Percentiles rank a stretch among this genome's conserved stretches.
Evolutionary conservation across 2,797 vertebrate species (phyloP).

Genomic region (Cichlasoma orientale): DNA sequence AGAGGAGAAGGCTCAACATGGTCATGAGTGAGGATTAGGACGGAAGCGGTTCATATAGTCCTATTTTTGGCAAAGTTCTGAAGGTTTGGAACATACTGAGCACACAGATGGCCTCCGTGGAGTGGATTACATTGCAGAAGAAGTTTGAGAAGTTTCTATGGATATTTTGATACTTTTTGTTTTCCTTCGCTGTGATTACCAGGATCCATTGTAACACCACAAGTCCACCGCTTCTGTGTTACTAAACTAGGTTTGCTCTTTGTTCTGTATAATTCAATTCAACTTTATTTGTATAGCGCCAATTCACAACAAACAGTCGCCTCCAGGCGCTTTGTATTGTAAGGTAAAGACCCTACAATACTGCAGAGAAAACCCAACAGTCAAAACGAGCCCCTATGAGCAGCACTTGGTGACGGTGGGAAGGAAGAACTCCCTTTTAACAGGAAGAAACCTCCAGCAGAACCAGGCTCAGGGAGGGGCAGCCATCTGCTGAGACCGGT

Average conservation of each 20-base stretch:
- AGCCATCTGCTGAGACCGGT: too few species aligned
- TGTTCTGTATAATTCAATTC: not conserved
- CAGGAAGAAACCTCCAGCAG: too few species aligned
- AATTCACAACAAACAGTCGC: too few species aligned
- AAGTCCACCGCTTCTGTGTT: not conserved
- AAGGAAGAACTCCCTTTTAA: too few species aligned
- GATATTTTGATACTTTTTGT: conserved; percentile 15
- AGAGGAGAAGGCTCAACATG: not conserved
- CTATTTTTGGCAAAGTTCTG: conserved; percentile 18
- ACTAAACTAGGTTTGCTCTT: not conserved
- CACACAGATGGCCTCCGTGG: conserved; percentile 38
- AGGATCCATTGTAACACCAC: not conserved
- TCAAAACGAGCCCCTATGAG: too few species aligned
- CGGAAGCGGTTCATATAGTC: conserved; percentile 16
- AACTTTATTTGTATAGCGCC: too few species aligned
- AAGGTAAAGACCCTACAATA: too few species aligned
- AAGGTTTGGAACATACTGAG: conserved; percentile 21
- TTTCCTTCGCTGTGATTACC: not conserved
- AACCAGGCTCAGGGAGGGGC: too few species aligned
- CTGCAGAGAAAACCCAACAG: too few species aligned
- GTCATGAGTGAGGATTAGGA: conserved; percentile 13
- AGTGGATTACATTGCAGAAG: conserved; percentile 30
- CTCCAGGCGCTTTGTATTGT: too few species aligned
- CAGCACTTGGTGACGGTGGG: too few species aligned
- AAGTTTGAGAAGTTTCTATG: conserved; percentile 14